Evolutionary conservation across 1,140 invertebrate genomes (phyloP).

Genomic region (Dinothrombium tinctorium): DNA sequence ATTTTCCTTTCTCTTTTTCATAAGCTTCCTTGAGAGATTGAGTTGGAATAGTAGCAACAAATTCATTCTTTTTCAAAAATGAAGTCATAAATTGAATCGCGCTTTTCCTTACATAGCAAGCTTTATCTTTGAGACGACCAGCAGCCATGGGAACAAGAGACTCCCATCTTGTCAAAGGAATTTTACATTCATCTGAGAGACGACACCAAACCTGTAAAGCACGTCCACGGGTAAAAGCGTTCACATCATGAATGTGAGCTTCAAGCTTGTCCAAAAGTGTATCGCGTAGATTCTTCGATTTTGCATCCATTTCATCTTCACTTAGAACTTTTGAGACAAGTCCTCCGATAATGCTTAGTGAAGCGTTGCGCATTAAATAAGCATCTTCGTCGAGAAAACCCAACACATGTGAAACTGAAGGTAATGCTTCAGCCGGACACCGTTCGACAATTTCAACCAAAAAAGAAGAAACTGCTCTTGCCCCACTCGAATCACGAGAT

Average conservation of each 20-base stretch:
- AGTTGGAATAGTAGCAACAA: conserved; percentile 35
- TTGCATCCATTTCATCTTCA: conserved; percentile 39
- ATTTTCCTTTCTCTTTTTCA: conserved; percentile 28
- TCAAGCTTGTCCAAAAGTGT: conserved; percentile 43
- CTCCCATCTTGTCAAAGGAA: conserved; percentile 39
- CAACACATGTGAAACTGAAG: conserved; percentile 30
- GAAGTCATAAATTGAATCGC: conserved; percentile 45
- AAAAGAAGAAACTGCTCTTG: conserved; percentile 36
- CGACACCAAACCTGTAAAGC: conserved; percentile 48
- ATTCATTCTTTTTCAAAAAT: conserved; percentile 52
- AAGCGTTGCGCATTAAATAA: conserved; percentile 50
- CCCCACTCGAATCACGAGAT: conserved; percentile 28
- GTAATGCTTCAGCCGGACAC: conserved; percentile 36
- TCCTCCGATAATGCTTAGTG: conserved; percentile 48
- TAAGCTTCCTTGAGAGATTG: conserved; percentile 30
- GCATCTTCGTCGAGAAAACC: conserved; percentile 35
- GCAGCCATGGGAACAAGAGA: conserved; percentile 34
- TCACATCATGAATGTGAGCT: conserved; percentile 54
- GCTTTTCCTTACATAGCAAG: conserved; percentile 45
- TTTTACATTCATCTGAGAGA: conserved; percentile 39
- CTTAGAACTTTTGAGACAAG: conserved; percentile 40
- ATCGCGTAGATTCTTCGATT: conserved; percentile 35
- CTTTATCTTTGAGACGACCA: conserved; percentile 47
- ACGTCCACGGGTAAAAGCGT: conserved; percentile 52
- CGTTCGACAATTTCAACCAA: conserved; percentile 38